phyloP scores from a whole-genome alignment of 2,113 vertebrate genomes.

The Gadus macrocephalus region DNA sequence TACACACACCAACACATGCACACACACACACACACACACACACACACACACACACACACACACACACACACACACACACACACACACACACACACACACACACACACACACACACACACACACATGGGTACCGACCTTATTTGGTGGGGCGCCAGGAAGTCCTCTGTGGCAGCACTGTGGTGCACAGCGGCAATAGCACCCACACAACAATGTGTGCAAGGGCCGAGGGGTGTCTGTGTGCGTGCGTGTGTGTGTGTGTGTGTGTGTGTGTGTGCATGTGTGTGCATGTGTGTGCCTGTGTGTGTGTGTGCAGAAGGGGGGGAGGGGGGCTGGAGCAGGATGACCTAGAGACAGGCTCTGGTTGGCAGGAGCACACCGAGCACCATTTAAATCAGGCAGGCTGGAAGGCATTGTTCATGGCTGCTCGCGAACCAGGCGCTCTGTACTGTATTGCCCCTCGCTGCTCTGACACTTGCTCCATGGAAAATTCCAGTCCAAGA shows the following conservation, averaged over 20 bases:
- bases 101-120: conserved; percentile 26
- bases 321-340: background rate
- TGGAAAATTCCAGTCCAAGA: conserved; percentile 62
- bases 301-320: background rate
- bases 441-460: background rate
- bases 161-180: conserved; percentile 40
- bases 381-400: conserved; percentile 45
- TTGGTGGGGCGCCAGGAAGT: conserved; percentile 56
- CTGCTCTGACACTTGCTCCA: conserved; percentile 42
- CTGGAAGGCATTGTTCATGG: conserved; percentile 32
- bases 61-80: conserved; percentile 3
- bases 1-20: background rate
- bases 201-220: conserved; percentile 37
- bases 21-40: conserved; percentile 7
- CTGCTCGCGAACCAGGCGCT: conserved; percentile 12
- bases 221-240: conserved; percentile 5
- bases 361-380: conserved; percentile 34
- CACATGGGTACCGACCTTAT: conserved; percentile 39
- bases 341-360: background rate
- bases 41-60: conserved; percentile 25
- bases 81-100: background rate
- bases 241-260: conserved; percentile 1
- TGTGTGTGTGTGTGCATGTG: background rate
- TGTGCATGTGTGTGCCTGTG: background rate
- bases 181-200: conserved; percentile 43